phyloP scores from a whole-genome alignment of 2,797 vertebrate genomes.

The Sphenopsis melanotis region DNA sequence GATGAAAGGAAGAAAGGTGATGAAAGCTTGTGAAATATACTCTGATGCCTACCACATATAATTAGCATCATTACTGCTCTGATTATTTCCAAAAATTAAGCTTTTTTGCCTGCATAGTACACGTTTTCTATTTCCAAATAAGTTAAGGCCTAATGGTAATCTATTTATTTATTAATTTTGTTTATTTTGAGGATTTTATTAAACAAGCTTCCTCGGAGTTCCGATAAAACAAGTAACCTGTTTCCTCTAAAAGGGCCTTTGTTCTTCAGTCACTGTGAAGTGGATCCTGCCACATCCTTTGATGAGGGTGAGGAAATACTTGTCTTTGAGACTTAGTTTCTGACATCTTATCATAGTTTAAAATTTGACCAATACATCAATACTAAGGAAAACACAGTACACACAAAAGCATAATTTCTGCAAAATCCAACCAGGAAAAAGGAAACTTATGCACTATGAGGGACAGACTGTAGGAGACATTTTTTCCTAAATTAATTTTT shows the following conservation, averaged over 20 bases:
- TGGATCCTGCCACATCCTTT: not conserved
- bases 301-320: not conserved
- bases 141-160: not conserved
- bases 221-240: not conserved
- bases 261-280: not conserved
- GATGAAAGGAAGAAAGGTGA: not conserved
- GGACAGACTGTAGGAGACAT: not conserved
- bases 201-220: not conserved
- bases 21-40: not conserved
- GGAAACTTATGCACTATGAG: not conserved
- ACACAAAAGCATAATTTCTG: not conserved
- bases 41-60: not conserved
- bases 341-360: not conserved
- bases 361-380: constrained; percentile 47
- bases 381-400: constrained; percentile 56
- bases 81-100: not conserved
- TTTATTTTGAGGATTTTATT: constrained; percentile 9
- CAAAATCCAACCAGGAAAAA: not conserved
- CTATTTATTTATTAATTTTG: not conserved
- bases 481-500: not conserved
- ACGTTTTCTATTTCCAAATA: not conserved
- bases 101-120: not conserved
- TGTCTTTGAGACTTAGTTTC: not conserved
- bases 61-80: not conserved
- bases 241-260: not conserved